Base-by-base conservation (phyloP, 2,113 vertebrate species). In the Onychostoma macrolepis region DNA sequence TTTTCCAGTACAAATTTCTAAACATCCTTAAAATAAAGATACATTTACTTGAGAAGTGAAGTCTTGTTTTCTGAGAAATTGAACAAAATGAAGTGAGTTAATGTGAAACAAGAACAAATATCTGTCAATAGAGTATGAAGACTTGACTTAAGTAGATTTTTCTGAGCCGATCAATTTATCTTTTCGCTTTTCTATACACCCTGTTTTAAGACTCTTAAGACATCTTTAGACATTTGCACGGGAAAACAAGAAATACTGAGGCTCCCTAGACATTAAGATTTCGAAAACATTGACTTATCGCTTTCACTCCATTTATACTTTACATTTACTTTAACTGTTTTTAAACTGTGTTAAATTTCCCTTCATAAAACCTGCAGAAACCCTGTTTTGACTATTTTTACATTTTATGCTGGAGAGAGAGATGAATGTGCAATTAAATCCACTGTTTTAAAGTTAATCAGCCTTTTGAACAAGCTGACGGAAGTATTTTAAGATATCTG, bases 401-500 rank as follows among this genome's bases (percentile, higher is more conserved):
- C 69, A 6, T 17, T 71, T 36, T 53, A 33, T 21, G 6, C 26
- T 33, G 80, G 8, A 63, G 33, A 67, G 56, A 69, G 10, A 13
- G 63, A n/a, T 0, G 0, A 67, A 82, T 41, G 38, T 30, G 15
- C 24, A 28, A 11, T 19, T 43, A 11, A n/a, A 58, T 53, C 11
- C 48, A 38, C 11, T 53, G 11, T 65, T 76, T 50, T 11, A 33
- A 24, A 65, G 28, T 65, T 50, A 58, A 38, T 72, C 53, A 50
- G 58, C 83, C 5, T 38, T 90, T 48, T 2, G 89, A 58, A 82
- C 80, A 88, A 56, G 71, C 2, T 88, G n/a, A 13, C 84, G 79
- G 87, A 98, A 88, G 90, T 96, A 94, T 80, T 48, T 81, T 0
- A 91, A 0, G 89, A 99, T 95, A 90, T 97, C 93, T 0, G 90